Conservation (phyloP, 2,113 vertebrate genomes). For the Calypte anna region DNA sequence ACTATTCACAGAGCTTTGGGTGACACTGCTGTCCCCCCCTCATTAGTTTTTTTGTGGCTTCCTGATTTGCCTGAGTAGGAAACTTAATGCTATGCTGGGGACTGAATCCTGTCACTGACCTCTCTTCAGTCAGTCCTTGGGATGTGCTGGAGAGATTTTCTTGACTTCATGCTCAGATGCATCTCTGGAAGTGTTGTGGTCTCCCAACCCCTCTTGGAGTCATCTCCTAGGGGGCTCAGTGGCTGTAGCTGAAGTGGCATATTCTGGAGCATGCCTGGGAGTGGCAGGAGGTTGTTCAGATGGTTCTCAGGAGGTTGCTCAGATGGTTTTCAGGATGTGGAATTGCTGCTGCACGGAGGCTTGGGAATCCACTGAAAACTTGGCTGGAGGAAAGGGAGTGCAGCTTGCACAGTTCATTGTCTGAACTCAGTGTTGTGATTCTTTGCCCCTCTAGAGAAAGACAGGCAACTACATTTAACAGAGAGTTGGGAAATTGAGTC, state of each 20-base stretch:
- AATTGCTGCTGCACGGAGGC: not conserved
- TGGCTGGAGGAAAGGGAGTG: not conserved
- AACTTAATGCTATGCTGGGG: not conserved
- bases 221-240: not conserved
- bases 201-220: rapidly evolving
- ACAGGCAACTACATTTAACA: not conserved
- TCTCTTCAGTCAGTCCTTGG: not conserved
- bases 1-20: slow-evolving; percentile 6
- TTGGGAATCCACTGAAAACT: not conserved
- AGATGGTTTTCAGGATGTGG: not conserved
- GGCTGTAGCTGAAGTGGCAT: not conserved
- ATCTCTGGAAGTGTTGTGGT: not conserved
- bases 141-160: not conserved
- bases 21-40: not conserved
- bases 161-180: not conserved
- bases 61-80: not conserved
- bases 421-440: rapidly evolving
- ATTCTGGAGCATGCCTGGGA: rapidly evolving
- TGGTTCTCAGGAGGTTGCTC: not conserved
- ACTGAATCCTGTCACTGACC: not conserved
- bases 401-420: not conserved
- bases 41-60: not conserved
- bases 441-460: not conserved
- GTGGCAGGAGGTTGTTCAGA: not conserved
- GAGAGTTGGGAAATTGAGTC: not conserved